phyloP scores from a whole-genome alignment of 35 echinoderm and acorn worm species.

The Patiria miniata region DNA sequence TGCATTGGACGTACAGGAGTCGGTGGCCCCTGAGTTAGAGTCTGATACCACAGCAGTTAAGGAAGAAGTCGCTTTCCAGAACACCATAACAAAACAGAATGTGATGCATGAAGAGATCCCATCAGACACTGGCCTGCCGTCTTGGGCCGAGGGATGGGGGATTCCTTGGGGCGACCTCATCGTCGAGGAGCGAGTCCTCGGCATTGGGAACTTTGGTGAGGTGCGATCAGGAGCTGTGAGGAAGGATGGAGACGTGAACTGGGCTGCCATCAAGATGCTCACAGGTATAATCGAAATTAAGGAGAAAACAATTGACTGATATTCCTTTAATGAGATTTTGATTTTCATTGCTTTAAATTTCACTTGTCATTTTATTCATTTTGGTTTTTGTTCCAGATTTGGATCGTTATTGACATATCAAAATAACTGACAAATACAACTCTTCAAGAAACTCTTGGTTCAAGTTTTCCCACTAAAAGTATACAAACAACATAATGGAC shows the following conservation, averaged over 20 bases:
- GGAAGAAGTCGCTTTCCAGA: too few species aligned
- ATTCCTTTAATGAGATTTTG: background rate
- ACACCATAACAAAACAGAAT: too few species aligned
- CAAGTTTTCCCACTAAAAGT: background rate
- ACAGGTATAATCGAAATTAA: background rate
- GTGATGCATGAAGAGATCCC: background rate
- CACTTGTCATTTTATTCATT: background rate
- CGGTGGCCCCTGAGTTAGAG: too few species aligned
- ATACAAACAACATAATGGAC: too few species aligned
- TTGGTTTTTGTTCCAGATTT: background rate
- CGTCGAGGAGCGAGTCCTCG: background rate
- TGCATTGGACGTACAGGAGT: too few species aligned
- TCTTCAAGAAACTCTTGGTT: background rate
- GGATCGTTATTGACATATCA: background rate
- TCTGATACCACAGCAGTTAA: too few species aligned
- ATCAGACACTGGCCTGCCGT: background rate
- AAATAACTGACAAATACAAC: background rate
- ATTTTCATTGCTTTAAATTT: background rate
- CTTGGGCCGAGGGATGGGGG: background rate
- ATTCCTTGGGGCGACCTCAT: conserved; percentile 29
- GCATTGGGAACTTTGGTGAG: conserved; percentile 42
- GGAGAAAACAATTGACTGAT: background rate
- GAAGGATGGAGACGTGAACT: background rate
- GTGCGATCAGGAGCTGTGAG: conserved; percentile 10
- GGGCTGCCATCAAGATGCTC: conserved; percentile 23